Evolutionary conservation across 2,113 vertebrate species (phyloP).

Genomic region (Perognathus longimembris): DNA sequence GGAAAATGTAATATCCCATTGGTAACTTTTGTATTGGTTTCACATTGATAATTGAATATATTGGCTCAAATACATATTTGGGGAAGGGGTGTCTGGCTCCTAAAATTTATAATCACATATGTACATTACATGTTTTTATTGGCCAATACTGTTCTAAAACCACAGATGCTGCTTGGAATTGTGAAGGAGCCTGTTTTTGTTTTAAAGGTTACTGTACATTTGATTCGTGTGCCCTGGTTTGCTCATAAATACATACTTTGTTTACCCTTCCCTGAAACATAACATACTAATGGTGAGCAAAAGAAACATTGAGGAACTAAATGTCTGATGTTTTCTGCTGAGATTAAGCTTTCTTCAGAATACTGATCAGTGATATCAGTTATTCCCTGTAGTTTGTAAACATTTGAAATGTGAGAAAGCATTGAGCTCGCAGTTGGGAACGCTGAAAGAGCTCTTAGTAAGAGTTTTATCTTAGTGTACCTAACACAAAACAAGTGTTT

Average conservation of each 20-base stretch:
- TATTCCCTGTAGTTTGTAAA: neutral
- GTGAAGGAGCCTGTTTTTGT: neutral
- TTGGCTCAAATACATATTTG: neutral
- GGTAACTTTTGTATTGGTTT: neutral
- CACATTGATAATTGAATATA: neutral
- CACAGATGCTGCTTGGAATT: neutral
- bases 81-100: neutral
- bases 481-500: neutral
- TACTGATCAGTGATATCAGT: neutral
- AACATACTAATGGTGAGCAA: neutral
- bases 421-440: neutral
- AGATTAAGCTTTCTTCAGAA: neutral
- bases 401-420: constrained; percentile 8
- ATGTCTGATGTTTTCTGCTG: neutral
- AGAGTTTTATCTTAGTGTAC: neutral
- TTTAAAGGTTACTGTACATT: neutral
- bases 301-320: neutral
- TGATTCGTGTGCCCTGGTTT: neutral
- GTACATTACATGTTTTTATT: neutral
- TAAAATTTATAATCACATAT: neutral
- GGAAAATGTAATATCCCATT: neutral
- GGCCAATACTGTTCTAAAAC: neutral
- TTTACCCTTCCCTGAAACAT: neutral
- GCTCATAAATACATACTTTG: neutral
- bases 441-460: neutral